phyloP scores from a whole-genome alignment of 2,888 invertebrate species.

The Eugnorisma glareosa region DNA sequence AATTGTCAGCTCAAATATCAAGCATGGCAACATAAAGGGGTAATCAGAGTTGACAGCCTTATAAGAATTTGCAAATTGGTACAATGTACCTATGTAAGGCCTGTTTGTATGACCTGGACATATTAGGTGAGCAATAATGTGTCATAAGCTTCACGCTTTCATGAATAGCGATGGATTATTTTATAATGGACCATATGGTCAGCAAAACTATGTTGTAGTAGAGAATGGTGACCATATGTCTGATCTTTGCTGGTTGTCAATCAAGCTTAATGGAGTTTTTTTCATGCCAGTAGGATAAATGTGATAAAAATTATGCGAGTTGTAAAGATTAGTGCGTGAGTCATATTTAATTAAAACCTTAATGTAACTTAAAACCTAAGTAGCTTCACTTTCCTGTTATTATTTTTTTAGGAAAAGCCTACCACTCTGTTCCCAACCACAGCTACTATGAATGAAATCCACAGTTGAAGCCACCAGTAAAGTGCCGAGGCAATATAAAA shows the following conservation, averaged over 20 bases:
- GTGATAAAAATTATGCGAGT: background rate
- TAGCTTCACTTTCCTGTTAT: background rate
- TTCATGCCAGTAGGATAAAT: constrained; percentile 3
- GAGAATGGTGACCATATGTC: constrained; percentile 58
- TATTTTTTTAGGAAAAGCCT: background rate
- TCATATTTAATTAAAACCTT: constrained; percentile 7
- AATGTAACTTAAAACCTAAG: background rate
- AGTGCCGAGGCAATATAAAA: background rate
- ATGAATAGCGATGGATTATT: constrained; percentile 57
- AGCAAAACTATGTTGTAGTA: constrained; percentile 25
- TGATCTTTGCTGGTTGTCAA: constrained; percentile 17
- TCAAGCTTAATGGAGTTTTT: constrained; percentile 16
- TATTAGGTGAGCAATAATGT: constrained; percentile 70
- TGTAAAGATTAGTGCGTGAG: background rate
- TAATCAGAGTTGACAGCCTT: constrained; percentile 71
- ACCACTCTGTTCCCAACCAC: background rate
- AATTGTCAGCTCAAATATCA: constrained; percentile 62
- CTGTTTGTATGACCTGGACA: constrained; percentile 64
- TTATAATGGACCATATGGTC: constrained; percentile 65
- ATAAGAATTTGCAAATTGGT: constrained; percentile 72
- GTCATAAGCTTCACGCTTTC: constrained; percentile 66
- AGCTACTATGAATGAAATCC: background rate
- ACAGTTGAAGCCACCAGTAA: background rate
- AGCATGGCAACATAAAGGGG: constrained; percentile 59
- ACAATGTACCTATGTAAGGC: constrained; percentile 66